Conservation (phyloP, 2,888 invertebrate species). For the Tryphoninae sp. region DNA sequence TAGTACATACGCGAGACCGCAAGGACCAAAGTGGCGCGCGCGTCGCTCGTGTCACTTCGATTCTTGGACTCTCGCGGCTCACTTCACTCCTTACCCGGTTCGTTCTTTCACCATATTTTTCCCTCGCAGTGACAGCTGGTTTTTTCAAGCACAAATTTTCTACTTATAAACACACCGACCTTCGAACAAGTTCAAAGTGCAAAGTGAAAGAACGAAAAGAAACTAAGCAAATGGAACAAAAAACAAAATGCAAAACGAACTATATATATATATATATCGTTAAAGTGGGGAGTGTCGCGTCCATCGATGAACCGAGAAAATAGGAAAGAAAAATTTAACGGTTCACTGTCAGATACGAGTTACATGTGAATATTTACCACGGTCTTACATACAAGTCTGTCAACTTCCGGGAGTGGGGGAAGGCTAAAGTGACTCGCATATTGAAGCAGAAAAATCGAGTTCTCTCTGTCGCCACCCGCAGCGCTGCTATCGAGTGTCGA, state of each 20-base stretch:
- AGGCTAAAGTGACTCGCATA: no score
- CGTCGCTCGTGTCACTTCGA: background rate
- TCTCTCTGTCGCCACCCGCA: no score
- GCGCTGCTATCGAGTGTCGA: no score
- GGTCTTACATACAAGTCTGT: no score
- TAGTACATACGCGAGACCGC: background rate
- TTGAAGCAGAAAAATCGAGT: no score
- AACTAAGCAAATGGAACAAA: conserved; percentile 30
- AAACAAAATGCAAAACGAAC: conserved; percentile 37
- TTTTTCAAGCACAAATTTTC: conserved; percentile 50
- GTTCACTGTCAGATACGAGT: background rate
- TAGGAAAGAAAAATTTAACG: background rate
- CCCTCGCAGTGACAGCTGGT: background rate
- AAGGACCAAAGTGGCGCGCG: background rate
- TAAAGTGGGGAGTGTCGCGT: background rate
- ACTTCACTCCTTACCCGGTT: conserved; percentile 2
- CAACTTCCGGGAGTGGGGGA: no score
- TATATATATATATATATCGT: conserved; percentile 16
- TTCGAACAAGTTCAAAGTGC: background rate
- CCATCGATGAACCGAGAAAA: background rate
- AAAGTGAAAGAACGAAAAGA: conserved; percentile 6
- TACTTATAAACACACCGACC: background rate
- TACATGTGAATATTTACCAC: background rate
- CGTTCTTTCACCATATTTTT: background rate
- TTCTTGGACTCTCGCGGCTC: background rate